These are phyloP conservation scores for Dryas iulia DNA, from an alignment of 1,140 invertebrate genomes.

Conservation along the genomic window DNA sequence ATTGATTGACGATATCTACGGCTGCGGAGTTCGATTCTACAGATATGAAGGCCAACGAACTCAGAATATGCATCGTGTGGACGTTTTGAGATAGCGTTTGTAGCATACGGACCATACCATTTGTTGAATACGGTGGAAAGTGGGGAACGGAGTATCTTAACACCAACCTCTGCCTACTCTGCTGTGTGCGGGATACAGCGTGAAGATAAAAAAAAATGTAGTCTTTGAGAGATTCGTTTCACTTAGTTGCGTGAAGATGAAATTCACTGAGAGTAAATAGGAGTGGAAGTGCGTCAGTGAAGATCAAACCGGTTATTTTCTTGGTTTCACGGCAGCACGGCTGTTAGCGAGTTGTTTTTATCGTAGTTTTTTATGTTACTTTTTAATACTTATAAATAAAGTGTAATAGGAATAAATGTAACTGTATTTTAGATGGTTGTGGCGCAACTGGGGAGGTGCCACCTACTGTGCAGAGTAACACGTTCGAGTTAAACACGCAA, in stretches of 20 bases:
- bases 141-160: no score
- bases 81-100: conserved; percentile 23
- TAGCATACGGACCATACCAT: no score
- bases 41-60: conserved; percentile 38
- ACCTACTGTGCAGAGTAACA: not conserved
- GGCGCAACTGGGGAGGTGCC: not conserved
- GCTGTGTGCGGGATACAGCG: no score
- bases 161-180: no score
- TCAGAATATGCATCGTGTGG: conserved; percentile 30
- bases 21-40: conserved; percentile 33
- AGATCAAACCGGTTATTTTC: conserved; percentile 23
- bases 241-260: conserved; percentile 27
- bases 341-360: not conserved
- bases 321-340: conserved; percentile 19
- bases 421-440: not conserved
- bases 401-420: not conserved
- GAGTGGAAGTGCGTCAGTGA: conserved; percentile 16
- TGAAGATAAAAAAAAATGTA: no score
- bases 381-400: not conserved
- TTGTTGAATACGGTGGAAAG: no score
- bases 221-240: conserved; percentile 26
- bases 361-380: not conserved
- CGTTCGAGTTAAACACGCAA: not conserved
- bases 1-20: conserved; percentile 55
- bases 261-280: conserved; percentile 25